Percentiles rank a stretch among this genome's conserved stretches.
Evolutionary conservation across 2,113 vertebrate species (phyloP).

Genomic region (Amazona guildingii): DNA sequence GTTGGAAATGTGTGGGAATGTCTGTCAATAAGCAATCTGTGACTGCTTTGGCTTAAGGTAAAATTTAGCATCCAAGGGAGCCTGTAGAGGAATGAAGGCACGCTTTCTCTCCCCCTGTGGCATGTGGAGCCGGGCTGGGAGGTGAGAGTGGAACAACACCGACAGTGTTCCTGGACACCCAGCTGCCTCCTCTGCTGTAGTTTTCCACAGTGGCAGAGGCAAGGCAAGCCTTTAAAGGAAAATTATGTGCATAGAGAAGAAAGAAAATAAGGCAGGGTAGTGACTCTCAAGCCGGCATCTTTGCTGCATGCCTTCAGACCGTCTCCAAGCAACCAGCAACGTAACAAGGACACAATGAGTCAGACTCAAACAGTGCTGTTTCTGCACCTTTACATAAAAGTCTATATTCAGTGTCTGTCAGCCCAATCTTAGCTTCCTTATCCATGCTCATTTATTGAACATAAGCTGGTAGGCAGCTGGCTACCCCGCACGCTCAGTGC

Average conservation of each 20-base stretch:
- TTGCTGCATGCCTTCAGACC: neutral
- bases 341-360: slow-evolving; percentile 38
- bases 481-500: fast-evolving
- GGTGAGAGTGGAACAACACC: slow-evolving; percentile 73
- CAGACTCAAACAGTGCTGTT: neutral
- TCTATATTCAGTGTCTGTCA: neutral
- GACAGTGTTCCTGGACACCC: slow-evolving; percentile 69
- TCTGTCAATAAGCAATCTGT: slow-evolving; percentile 72
- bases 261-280: slow-evolving; percentile 42
- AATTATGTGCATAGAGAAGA: neutral
- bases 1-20: slow-evolving; percentile 44
- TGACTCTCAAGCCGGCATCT: neutral
- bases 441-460: neutral
- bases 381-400: neutral
- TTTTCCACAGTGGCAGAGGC: slow-evolving; percentile 74
- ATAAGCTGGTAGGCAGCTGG: neutral
- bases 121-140: slow-evolving; percentile 41
- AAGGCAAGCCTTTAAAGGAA: slow-evolving; percentile 53
- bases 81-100: slow-evolving; percentile 68
- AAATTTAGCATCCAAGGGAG: slow-evolving; percentile 52
- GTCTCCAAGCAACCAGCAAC: slow-evolving; percentile 16
- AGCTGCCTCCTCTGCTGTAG: slow-evolving; percentile 68
- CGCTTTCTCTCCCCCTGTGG: slow-evolving; percentile 68
- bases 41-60: slow-evolving; percentile 69
- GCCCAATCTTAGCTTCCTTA: neutral